Base-by-base conservation (phyloP, 2,113 vertebrate genomes). In the Neogale vison region DNA sequence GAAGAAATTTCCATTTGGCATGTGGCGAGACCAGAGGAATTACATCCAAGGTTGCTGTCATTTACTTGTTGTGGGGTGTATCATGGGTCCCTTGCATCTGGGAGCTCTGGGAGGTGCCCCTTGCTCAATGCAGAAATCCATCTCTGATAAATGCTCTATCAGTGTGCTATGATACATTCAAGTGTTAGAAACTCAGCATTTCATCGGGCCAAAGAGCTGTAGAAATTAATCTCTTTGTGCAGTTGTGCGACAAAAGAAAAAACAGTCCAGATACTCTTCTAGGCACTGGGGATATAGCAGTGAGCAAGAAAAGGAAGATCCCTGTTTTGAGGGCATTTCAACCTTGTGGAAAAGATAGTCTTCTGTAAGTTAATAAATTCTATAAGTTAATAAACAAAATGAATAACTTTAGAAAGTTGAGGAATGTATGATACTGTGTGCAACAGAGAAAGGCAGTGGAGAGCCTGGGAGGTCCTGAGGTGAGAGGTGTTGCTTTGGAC, bases 1-100 rank as follows among this genome's bases (percentile, higher is more conserved):
- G 50, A 61, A 7, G 95, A 77, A 45, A 71, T 93, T 95, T 96
- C 14, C 23, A 89, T 79, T 91, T 89, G 71, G 81, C 42, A 96
- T 85, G 92, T 82, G 76, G 79, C 0, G 45, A 17, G 67, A 97
- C 74, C 0, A 45, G n/a, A 94, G 71, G 71, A 77, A 79, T 67
- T 57, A 18, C 39, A 91, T 79, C 84, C 55, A 74, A 94, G 76
- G 26, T 69, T 17, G 59, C 76, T 90, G 95, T 96, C 21, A 85
- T 83, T 90, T 91, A 36, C 57, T 87, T 92, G 47, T 82, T 36
- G 67, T 8, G 57, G 36, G 18, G 52, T 7, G 14, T 20, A 24
- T 57, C 42, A 42, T 24, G 24, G 31, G 18, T 67, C 59, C 36
- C 61, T 80, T 20, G 80, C 67, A 57, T 36, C 67, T 39, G 36